phyloP scores from a whole-genome alignment of 2,797 vertebrate species.

The Melanotaenia maccullochi region DNA sequence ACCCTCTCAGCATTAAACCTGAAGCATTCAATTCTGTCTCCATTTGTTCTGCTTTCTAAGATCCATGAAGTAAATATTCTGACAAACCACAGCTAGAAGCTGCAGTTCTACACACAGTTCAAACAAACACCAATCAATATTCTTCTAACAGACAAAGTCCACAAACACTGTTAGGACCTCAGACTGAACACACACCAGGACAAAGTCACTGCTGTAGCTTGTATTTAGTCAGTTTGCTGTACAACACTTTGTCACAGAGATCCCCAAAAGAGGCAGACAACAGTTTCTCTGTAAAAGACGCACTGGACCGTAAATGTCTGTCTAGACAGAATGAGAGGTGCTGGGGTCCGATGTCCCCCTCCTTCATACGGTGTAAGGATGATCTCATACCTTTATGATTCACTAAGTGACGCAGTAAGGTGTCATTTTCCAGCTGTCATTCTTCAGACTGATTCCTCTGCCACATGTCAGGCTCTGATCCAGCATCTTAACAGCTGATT shows the following conservation, averaged over 20 bases:
- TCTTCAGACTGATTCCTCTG: slow-evolving; percentile 19
- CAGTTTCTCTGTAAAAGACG: too few relatives aligned
- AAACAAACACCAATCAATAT: neutral
- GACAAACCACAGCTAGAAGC: neutral
- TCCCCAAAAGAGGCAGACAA: too few relatives aligned
- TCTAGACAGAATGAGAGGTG: too few relatives aligned
- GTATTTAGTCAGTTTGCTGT: neutral
- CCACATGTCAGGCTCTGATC: neutral
- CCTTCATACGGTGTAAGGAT: neutral
- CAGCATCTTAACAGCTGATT: neutral
- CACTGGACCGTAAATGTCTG: too few relatives aligned
- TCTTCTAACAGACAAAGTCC: neutral
- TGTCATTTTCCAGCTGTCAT: slow-evolving; percentile 34
- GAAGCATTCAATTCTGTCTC: too few relatives aligned
- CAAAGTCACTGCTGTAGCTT: neutral
- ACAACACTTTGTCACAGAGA: neutral
- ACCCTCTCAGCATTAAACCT: too few relatives aligned
- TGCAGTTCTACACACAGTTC: neutral
- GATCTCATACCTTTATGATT: slow-evolving; percentile 48
- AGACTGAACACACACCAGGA: neutral
- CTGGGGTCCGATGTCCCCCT: too few relatives aligned
- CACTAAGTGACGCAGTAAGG: slow-evolving; percentile 25
- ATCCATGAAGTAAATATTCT: too few relatives aligned
- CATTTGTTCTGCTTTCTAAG: too few relatives aligned
- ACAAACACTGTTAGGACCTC: neutral